Evolutionary conservation across 2,113 vertebrate species (phyloP), one percentile per base, ranked within the genome.

Genomic region (Cyprinodon variegatus): DNA sequence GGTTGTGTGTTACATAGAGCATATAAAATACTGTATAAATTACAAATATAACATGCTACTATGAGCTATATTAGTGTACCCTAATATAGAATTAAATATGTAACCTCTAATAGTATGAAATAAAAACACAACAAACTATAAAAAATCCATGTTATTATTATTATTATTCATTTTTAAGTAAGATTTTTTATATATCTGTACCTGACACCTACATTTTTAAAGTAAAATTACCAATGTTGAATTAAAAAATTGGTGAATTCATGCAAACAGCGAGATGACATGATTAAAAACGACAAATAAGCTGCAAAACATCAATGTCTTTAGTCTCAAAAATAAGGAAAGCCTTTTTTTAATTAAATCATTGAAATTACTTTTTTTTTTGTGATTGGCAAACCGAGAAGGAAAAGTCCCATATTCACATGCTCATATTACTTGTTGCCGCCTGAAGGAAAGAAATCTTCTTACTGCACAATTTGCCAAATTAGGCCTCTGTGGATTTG

Each of bases 281-380:
- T 57, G 50, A n/a, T 39, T 11, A 41, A 43, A 59, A 68, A 48
- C 61, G 17, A 2, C 60, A 8, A 71, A 53, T 10, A 60, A 12
- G 10, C 45, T 68, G 11, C 63, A 72, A 53, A 67, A 17, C 12
- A 48, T 65, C 15, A 4, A 1, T 2, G 41, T 70, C 37, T 36
- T 78, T 1, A 78, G 11, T 46, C 61, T 69, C 36, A 41, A 38
- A 64, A 48, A n/a, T 17, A 4, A 3, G 22, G 13, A 29, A 29
- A 29, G 29, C 29, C 13, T 50, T 70, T 72, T 65, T 48, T 17
- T 74, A 41, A 64, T 70, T 36, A 37, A 11, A 74, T 83, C 57
- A 79, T 68, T 76, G 40, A 77, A 83, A 77, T 80, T 1, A 75
- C 74, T 77, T 57, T 11, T 5, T 29, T 29, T 60, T 76, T 50